Evolutionary conservation across 2,888 invertebrate species (phyloP), one percentile per base, ranked within the genome.

Genomic region (Lottia gigantea): DNA sequence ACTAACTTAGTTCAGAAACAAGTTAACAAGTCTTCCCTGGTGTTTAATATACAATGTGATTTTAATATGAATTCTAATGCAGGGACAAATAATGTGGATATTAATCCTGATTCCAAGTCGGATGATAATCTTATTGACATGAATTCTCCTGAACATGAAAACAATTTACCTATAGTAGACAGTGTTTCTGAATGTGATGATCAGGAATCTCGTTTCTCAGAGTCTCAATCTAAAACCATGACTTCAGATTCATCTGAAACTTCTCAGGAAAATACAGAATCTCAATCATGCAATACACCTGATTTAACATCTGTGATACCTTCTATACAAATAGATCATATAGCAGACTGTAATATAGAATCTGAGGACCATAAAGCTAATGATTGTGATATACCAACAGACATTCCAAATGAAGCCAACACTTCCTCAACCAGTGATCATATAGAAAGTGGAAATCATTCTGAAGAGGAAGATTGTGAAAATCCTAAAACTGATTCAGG

Each of bases 401-500:
- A 55, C 19, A 19, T 55, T 55, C 12, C 23, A 23, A 55, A 19
- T 40, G 40, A 40, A 8, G 11, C 40, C 7, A 40, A 40, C 40
- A 40, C 11, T 40, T 40, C 40, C 40, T 19, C 55, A 1, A 55
- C 55, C 6, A 55, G 19, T 55, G 55, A 55, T 55, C 55, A 55
- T 7, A 23, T 15, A 55, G 19, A 55, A 19, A 19, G 55, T 16
- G 55, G 19, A 14, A 40, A 40, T 40, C 7, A 40, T 40, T 40
- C 11, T 6, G 40, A 40, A 40, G 40, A 8, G 11, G 40, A 40
- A 4, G 11, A 8, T 40, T 40, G 40, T 40, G 40, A 40, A 40
- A 40, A 8, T 40, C 7, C 11, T 6, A 11, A 40, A 40, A 4
- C 66, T 71, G 73, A 72, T 1, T 68, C 68, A 14, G 70, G 64